phyloP scores from a whole-genome alignment of 2,797 vertebrate genomes.

The Gymnodraco acuticeps region DNA sequence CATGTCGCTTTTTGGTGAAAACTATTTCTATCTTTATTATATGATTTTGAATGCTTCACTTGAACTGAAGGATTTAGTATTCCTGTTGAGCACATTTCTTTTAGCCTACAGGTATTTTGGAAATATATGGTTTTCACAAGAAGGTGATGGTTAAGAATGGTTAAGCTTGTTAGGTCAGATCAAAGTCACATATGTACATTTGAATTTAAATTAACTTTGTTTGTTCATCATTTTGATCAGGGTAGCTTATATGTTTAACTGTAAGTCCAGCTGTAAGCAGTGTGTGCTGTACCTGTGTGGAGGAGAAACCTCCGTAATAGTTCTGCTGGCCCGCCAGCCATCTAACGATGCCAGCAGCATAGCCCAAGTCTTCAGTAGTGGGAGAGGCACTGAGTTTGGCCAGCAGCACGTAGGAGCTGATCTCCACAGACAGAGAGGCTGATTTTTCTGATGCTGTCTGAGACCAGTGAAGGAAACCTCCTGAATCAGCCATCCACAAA shows the following conservation, averaged over 20 bases:
- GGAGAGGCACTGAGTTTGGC: conserved; percentile 78
- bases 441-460: conserved; percentile 52
- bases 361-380: conserved; percentile 77
- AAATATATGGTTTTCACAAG: no score
- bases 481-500: conserved; percentile 55
- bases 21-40: neutral
- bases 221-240: neutral
- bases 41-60: neutral
- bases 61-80: neutral
- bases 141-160: neutral
- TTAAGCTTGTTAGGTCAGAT: neutral
- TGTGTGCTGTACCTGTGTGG: conserved; percentile 86
- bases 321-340: conserved; percentile 88
- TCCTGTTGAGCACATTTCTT: no score
- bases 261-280: neutral
- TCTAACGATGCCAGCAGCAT: conserved; percentile 75
- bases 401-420: conserved; percentile 86
- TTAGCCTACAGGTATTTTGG: no score
- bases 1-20: neutral
- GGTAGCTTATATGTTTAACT: neutral
- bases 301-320: conserved; percentile 88
- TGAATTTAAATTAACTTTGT: neutral
- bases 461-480: conserved; percentile 74
- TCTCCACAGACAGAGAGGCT: conserved; percentile 86
- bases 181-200: neutral